Percentiles rank a stretch among this genome's conserved stretches.
Evolutionary conservation across 2,113 vertebrate genomes (phyloP).

Genomic region (Hyla sarda): DNA sequence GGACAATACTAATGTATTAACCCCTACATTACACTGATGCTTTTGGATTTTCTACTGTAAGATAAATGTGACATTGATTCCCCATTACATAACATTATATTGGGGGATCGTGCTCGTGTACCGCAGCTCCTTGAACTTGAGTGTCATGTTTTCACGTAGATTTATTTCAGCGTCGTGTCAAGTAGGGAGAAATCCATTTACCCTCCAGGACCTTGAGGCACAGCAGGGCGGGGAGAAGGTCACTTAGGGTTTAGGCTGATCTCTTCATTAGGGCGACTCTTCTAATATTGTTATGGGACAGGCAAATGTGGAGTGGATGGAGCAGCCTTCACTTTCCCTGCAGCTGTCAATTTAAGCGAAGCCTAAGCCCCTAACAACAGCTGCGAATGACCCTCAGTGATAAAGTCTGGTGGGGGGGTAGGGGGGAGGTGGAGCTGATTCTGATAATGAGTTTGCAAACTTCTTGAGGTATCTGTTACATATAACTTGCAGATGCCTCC

Average conservation of each 20-base stretch:
- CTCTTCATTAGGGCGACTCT: conserved; percentile 50
- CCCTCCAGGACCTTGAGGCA: not conserved
- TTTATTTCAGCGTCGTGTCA: not conserved
- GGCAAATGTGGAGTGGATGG: conserved; percentile 67
- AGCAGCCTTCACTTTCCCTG: conserved; percentile 67
- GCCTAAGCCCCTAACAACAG: conserved; percentile 72
- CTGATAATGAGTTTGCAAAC: conserved; percentile 61
- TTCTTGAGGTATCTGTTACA: conserved; percentile 66
- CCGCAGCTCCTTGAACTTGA: not conserved
- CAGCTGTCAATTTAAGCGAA: conserved; percentile 73
- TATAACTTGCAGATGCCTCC: conserved; percentile 68
- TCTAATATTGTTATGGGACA: conserved; percentile 50
- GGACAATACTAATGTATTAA: no score
- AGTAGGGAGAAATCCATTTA: not conserved
- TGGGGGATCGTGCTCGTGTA: no score
- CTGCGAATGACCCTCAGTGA: conserved; percentile 66
- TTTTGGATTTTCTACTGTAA: not conserved
- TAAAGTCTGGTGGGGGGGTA: conserved; percentile 58
- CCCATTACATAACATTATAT: not conserved
- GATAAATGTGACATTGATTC: not conserved
- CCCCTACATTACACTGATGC: not conserved
- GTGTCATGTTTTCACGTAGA: conserved; percentile 1
- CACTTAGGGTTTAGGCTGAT: not conserved
- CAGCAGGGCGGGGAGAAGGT: not conserved
- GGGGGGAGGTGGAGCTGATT: conserved; percentile 57